These are phyloP conservation scores for Margarornis squamiger DNA, from an alignment of 2,797 vertebrate species.

Conservation along the genomic window DNA sequence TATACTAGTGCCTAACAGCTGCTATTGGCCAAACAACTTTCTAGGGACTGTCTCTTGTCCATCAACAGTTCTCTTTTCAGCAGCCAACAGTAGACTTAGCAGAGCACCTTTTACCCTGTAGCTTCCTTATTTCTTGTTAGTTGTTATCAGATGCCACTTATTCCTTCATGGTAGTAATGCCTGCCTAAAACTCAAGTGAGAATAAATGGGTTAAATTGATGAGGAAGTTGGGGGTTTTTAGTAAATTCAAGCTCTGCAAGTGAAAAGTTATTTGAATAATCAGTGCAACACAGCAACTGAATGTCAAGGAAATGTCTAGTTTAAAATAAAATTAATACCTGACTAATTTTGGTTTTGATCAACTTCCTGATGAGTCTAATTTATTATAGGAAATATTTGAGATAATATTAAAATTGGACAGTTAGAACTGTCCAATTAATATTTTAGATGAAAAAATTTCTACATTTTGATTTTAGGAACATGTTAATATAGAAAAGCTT, in stretches of 20 bases:
- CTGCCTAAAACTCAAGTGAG: background rate
- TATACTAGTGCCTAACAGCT: constrained; percentile 61
- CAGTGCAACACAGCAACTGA: constrained; percentile 42
- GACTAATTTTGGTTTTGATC: constrained; percentile 58
- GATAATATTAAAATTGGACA: background rate
- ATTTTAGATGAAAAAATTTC: background rate
- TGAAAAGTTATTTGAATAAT: constrained; percentile 38
- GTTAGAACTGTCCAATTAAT: background rate
- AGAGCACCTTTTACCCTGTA: constrained; percentile 40
- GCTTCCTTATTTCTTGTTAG: constrained; percentile 37
- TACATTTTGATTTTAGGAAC: constrained; percentile 4
- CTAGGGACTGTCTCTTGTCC: constrained; percentile 73
- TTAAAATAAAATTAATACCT: constrained; percentile 53
- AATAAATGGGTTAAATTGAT: constrained; percentile 13
- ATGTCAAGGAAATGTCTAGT: constrained; percentile 38
- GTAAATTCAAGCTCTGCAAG: constrained; percentile 30
- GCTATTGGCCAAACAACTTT: constrained; percentile 67
- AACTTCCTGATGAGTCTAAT: constrained; percentile 46
- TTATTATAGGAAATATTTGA: constrained; percentile 19
- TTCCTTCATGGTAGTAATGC: background rate
- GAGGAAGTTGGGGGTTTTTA: background rate
- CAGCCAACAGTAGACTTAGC: constrained; percentile 51
- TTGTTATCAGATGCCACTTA: constrained; percentile 12
- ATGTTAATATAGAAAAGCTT: background rate
- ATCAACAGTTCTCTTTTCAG: constrained; percentile 72